A percentile compares a stretch with the other conserved stretches of the same genome.
These are phyloP conservation scores for Drosophila saltans DNA, from an alignment of 1,140 invertebrate genomes.

Conservation along the genomic window DNA sequence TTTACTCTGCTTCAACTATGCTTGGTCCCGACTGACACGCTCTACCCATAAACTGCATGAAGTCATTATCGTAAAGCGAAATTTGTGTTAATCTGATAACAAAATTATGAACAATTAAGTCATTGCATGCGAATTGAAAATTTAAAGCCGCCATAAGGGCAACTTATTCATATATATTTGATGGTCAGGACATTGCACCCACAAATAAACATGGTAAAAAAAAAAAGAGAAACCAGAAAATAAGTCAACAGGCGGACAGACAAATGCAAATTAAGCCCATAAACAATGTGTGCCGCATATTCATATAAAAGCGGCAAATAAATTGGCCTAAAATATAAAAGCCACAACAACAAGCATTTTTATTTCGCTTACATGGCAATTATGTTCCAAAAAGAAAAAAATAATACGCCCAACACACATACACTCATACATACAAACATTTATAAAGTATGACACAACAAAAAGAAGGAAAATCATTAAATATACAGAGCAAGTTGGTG, in stretches of 20 bases:
- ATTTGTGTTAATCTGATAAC: slow-evolving; percentile 82
- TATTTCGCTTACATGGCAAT: slow-evolving; percentile 59
- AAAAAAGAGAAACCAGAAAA: background rate
- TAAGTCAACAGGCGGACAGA: slow-evolving; percentile 16
- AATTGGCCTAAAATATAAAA: slow-evolving; percentile 57
- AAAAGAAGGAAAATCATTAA: background rate
- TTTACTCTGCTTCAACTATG: slow-evolving; percentile 5
- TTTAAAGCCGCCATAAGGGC: slow-evolving; percentile 49
- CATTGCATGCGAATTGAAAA: slow-evolving; percentile 81
- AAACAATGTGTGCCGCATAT: slow-evolving; percentile 57
- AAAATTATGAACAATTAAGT: slow-evolving; percentile 82
- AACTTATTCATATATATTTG: background rate
- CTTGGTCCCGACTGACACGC: slow-evolving; percentile 43
- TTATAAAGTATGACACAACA: background rate
- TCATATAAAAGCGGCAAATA: slow-evolving; percentile 41
- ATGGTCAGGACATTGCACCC: slow-evolving; percentile 41
- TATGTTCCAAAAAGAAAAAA: slow-evolving; percentile 48
- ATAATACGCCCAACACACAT: slow-evolving; percentile 13
- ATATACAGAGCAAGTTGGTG: background rate
- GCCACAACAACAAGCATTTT: slow-evolving; percentile 44
- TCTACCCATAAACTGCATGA: slow-evolving; percentile 77
- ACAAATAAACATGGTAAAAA: slow-evolving; percentile 20
- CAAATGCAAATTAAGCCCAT: slow-evolving; percentile 61
- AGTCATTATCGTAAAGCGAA: slow-evolving; percentile 81
- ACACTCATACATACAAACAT: background rate